Evolutionary conservation across 1,140 invertebrate genomes (phyloP), one percentile per base, ranked within the genome.

Genomic region (Rhynchophorus ferrugineus): DNA sequence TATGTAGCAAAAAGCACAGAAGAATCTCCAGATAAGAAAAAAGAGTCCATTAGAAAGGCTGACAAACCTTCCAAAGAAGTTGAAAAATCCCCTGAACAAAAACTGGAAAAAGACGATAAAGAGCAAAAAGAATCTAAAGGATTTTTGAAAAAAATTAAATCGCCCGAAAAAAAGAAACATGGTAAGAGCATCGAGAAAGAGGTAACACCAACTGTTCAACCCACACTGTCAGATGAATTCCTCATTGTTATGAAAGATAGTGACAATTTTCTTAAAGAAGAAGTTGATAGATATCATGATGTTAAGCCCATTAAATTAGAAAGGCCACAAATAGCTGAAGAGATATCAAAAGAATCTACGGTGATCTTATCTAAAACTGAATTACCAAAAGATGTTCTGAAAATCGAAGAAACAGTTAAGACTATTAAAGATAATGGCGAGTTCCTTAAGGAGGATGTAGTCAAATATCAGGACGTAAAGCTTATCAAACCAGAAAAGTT

Each of bases 211-310:
- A 43, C 18, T 38, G 8, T 35, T 3, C 39, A 58, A 36, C 52
- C 29, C 3, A 36, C 37, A 2, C 8, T 48, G 1, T 55, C 52
- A 24, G 37, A 52, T 19, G 18, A 47, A 19, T 21, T 48, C 9
- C 9, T 58, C 34, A 13, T 17, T 3, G 33, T 36, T 21, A 59
- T 49, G 37, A 42, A 38, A 21, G 8, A 59, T 7, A 48, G 47
- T 34, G 22, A 37, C n/a, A 24, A 50, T 21, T 59, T 56, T 41
- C 24, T 56, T 22, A 49, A 47, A 38, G 14, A 48, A 6, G 56
- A 58, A 51, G 37, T 58, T 1, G 42, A 50, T n/a, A 49, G n/a
- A 29, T 58, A 55, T 21, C 56, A 58, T 43, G 56, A 58, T 24
- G 56, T 55, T 11, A 35, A 41, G 3, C 57, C 55, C 21, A 43